Evolutionary conservation across 2,888 invertebrate species (phyloP), one percentile per base, ranked within the genome.

Genomic region (Frankliniella intonsa): DNA sequence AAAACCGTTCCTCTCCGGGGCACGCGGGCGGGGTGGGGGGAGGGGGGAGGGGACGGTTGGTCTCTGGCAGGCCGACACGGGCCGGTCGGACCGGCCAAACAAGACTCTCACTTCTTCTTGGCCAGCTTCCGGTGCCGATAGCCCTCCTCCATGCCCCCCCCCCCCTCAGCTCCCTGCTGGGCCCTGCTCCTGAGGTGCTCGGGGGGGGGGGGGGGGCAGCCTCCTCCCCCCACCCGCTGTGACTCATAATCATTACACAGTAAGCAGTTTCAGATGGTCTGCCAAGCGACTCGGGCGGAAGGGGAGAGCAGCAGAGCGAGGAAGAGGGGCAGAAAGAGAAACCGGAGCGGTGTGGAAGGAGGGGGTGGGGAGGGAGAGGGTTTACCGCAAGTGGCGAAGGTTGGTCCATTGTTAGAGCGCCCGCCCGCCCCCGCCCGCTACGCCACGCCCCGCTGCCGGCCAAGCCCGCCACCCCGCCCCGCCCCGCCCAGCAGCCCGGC

Each of bases 251-350:
- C 69, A 69, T 69, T 69, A 69, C 69, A 69, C 69, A 22, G 22
- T 22, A 69, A 69, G 69, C 69, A 22, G 69, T 69, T 69, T 69
- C 69, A 69, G 69, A 22, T 17, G 22, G 69, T 22, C 69, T 69
- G 22, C 22, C 69, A n/a, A 22, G 69, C 22, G 69, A 22, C 55
- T 12, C 8, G 25, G 22, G 10, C 2, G 55, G 3, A 55, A 2
- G 55, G 55, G 55, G 55, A 2, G 55, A 8, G 55, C 55, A 55
- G 17, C n/a, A 0, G 25, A 22, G 69, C 22, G 22, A 11, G 25
- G 69, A 22, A 9, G 11, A 22, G 69, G 69, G 22, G 69, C n/a
- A 22, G n/a, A 22, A 22, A 22, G n/a, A n/a, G 69, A 22, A 69
- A 22, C 69, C 69, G 22, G 22, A 22, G 69, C 19, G 22, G 19